Percentiles rank a stretch among this genome's conserved stretches.
Evolutionary conservation across 2,888 invertebrate species (phyloP).

Genomic region (Stegophylla sp.): DNA sequence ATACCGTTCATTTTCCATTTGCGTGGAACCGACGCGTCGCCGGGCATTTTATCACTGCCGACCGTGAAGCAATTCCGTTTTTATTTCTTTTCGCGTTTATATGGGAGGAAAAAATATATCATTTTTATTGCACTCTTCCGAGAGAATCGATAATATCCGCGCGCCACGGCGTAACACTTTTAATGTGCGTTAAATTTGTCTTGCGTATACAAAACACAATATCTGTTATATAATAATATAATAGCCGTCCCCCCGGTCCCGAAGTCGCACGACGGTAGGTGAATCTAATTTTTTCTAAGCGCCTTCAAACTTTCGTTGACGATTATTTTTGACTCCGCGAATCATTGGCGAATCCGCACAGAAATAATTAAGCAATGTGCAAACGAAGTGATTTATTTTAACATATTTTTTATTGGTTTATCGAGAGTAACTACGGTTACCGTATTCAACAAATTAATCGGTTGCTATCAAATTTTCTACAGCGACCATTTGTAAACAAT

Average conservation of each 20-base stretch:
- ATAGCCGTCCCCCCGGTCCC: neutral
- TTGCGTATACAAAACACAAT: slow-evolving; percentile 43
- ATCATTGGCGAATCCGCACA: neutral
- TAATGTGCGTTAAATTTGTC: slow-evolving; percentile 53
- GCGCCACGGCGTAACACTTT: slow-evolving; percentile 39
- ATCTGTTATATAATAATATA: neutral
- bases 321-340: neutral
- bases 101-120: slow-evolving; percentile 52
- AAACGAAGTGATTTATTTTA: too few species aligned
- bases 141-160: slow-evolving; percentile 43
- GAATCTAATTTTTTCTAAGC: neutral
- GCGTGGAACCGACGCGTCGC: neutral
- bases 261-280: neutral
- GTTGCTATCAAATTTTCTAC: too few species aligned
- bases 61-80: slow-evolving; percentile 53
- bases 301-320: neutral
- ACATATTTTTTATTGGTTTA: neutral
- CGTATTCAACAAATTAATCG: too few species aligned
- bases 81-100: slow-evolving; percentile 53
- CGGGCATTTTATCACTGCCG: slow-evolving; percentile 42
- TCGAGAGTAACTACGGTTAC: too few species aligned
- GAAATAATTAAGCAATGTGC: too few species aligned
- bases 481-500: too few species aligned
- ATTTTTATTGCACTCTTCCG: slow-evolving; percentile 45
- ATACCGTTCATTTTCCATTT: slow-evolving; percentile 45